A percentile compares a stretch with the other conserved stretches of the same genome.
Evolutionary conservation across 1,140 invertebrate species (phyloP).

Genomic region (Ganaspis sp.): DNA sequence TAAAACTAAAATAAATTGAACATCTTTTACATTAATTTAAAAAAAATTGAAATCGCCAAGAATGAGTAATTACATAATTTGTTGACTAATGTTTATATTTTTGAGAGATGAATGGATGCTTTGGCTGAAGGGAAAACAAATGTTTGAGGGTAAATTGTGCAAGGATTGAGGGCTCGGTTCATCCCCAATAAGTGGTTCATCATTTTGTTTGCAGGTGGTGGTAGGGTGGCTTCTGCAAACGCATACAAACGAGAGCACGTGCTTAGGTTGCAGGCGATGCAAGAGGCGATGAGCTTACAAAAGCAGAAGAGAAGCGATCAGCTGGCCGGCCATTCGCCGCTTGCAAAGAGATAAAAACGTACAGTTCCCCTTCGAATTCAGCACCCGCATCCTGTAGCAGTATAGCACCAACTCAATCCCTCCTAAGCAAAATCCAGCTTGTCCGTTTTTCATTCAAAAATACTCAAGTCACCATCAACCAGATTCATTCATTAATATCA

Average conservation of each 20-base stretch:
- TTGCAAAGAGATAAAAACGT: slow-evolving; percentile 55
- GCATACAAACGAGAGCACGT: slow-evolving; percentile 54
- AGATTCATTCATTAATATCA: slow-evolving; percentile 54
- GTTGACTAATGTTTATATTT: no score
- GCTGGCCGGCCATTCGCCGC: slow-evolving; percentile 50
- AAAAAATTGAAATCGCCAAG: no score
- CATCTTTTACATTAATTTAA: no score
- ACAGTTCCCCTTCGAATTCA: slow-evolving; percentile 46
- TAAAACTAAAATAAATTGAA: no score
- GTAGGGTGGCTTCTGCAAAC: slow-evolving; percentile 47
- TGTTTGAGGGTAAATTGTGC: background rate
- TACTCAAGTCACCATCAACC: slow-evolving; percentile 57
- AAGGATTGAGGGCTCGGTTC: background rate
- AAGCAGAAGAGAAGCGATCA: slow-evolving; percentile 51
- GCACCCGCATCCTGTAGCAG: slow-evolving; percentile 59
- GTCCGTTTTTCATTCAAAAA: slow-evolving; percentile 58
- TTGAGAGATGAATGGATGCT: no score
- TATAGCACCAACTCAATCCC: slow-evolving; percentile 43
- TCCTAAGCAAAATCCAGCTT: slow-evolving; percentile 53
- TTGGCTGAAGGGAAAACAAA: no score
- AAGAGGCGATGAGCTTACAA: slow-evolving; percentile 53
- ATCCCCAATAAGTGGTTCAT: background rate
- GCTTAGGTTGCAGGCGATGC: slow-evolving; percentile 54
- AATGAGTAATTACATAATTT: no score
- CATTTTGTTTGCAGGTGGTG: slow-evolving; percentile 53